Base-by-base conservation (phyloP, 64 coral and sea anemone genomes). In the Porites lutea region DNA sequence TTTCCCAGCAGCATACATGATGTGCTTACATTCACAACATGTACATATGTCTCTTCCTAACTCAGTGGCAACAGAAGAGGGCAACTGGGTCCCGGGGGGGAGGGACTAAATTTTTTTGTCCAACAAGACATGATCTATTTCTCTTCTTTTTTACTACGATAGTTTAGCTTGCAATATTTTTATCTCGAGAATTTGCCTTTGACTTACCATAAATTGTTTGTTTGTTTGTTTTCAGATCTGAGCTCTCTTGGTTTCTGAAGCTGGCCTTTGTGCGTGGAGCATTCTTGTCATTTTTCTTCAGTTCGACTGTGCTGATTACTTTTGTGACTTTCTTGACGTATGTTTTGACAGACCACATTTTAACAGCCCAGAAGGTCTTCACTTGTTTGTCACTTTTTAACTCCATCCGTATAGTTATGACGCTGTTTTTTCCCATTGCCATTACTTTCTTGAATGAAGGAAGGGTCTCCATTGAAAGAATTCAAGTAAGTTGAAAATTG, bases 221-320 rank as follows among this genome's bases (percentile, higher is more conserved):
- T 73, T 74, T 23, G 44, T 9, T 59, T 22, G 14, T 60, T 73
- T 77, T 61, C 51, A 96, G 94, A 48, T 67, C 88, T 37, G 94
- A 96, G 37, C 86, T 96, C 58, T 78, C 87, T 79, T 96, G 90
- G 90, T 96, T 96, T 52, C 49, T 57, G 19, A 96, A 92, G 71
- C 86, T 92, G 48, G 85, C 91, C 3, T 84, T 49, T 71, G 77
- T 96, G 5, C 85, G 94, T 89, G 94, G 94, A 19, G 50, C 88
- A 69, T 96, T 96, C 59, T 89, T 96, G 90, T 82, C 94, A 14
- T 96, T 96, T 59, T 96, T 96, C 90, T 96, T 96, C 86, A 96
- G 91, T 13, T 93, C 95, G 2, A 80, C 87, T 14, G 91, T 92
- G 54, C 59, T 96, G 18, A 89, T 96, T 57, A 88, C 91, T 13